A percentile compares a stretch with the other conserved stretches of the same genome.
phyloP scores from a whole-genome alignment of 2,113 vertebrate genomes.

The Cercopithecus mona region DNA sequence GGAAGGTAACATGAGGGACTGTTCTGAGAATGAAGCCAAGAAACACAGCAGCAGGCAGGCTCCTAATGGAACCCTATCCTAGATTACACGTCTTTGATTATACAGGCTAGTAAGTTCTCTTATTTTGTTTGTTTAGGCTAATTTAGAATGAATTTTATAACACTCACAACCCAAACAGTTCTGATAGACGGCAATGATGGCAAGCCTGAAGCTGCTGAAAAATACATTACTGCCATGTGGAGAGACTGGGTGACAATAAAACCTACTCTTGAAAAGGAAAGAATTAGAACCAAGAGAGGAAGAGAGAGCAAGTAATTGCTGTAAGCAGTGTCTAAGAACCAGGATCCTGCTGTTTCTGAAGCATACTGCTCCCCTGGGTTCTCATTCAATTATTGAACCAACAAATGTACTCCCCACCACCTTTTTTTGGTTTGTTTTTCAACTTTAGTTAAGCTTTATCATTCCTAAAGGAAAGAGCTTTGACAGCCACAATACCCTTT shows the following conservation, averaged over 20 bases:
- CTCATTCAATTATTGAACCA: background rate
- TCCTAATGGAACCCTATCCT: background rate
- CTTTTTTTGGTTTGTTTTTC: background rate
- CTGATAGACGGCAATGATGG: background rate
- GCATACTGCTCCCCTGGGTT: background rate
- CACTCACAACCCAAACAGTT: background rate
- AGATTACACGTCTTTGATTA: background rate
- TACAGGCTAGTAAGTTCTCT: background rate
- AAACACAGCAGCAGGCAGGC: background rate
- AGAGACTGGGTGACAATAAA: background rate
- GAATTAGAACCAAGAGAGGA: background rate
- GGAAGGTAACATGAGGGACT: background rate
- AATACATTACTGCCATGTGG: background rate
- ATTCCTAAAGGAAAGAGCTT: background rate
- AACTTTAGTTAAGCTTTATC: background rate
- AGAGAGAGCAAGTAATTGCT: background rate
- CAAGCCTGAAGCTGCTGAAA: background rate
- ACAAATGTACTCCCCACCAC: background rate
- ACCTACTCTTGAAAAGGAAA: background rate
- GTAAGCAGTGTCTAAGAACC: background rate
- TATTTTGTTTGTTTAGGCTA: background rate
- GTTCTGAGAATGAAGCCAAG: background rate
- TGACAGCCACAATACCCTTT: background rate
- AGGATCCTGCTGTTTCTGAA: background rate
- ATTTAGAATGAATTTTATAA: background rate